A percentile compares a stretch with the other conserved stretches of the same genome.
These are phyloP conservation scores for Eristalinus sepulchralis DNA, from an alignment of 2,888 invertebrate species.

Conservation along the genomic window DNA sequence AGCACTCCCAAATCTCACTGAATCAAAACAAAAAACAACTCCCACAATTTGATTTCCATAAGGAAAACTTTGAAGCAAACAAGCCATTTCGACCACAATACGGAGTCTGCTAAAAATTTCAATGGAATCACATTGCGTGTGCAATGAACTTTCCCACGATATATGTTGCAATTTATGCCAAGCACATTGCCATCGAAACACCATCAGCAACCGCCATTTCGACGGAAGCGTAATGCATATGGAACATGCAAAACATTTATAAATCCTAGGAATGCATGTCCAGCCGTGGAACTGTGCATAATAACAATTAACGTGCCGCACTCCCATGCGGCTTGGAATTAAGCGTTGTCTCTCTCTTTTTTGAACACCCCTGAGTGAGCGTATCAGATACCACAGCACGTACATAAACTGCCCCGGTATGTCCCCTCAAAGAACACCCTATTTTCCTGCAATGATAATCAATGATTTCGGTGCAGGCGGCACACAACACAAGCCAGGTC, in stretches of 20 bases:
- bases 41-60: not conserved
- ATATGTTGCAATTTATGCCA: not conserved
- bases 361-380: not conserved
- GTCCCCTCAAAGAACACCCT: not conserved
- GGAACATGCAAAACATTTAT: constrained; percentile 16
- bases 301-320: not conserved
- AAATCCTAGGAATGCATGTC: not conserved
- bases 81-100: not conserved
- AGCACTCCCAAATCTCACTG: not conserved
- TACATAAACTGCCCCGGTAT: not conserved
- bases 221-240: not conserved
- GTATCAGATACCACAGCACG: not conserved
- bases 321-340: not conserved
- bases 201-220: not conserved
- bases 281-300: not conserved
- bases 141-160: not conserved
- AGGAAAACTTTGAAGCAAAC: not conserved
- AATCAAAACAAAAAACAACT: not conserved
- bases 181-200: not conserved
- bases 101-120: not conserved
- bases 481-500: not conserved
- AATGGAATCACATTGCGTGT: not conserved
- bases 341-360: not conserved
- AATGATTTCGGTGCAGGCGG: not conserved
- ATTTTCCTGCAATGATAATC: not conserved